phyloP scores from a whole-genome alignment of 2,888 invertebrate species.

The Hyppa rectilinea region DNA sequence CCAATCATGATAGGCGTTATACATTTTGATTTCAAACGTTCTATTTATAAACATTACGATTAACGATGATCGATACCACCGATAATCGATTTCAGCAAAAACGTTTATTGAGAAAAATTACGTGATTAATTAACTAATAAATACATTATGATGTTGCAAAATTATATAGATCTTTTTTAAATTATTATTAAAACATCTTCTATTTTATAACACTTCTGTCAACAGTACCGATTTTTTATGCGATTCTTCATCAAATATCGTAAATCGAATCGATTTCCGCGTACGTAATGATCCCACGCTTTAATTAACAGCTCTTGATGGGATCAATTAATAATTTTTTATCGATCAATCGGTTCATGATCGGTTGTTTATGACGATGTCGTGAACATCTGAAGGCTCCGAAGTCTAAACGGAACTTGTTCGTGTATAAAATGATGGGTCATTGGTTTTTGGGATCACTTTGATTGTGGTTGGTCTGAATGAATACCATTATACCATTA shows the following conservation, averaged over 20 bases:
- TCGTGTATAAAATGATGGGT: slow-evolving; percentile 57
- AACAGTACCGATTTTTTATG: slow-evolving; percentile 60
- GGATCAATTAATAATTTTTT: slow-evolving; percentile 78
- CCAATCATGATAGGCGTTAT: too few relatives aligned
- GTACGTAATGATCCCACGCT: slow-evolving; percentile 63
- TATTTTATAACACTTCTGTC: slow-evolving; percentile 57
- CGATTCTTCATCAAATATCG: slow-evolving; percentile 56
- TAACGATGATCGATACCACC: slow-evolving; percentile 18
- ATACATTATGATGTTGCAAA: slow-evolving; percentile 38
- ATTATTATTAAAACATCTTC: slow-evolving; percentile 24
- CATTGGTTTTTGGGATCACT: slow-evolving; percentile 28
- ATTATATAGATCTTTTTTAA: slow-evolving; percentile 34
- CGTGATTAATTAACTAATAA: slow-evolving; percentile 34
- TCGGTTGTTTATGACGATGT: slow-evolving; percentile 71
- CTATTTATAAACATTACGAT: slow-evolving; percentile 53
- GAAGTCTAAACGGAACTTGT: slow-evolving; percentile 71
- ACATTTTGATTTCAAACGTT: slow-evolving; percentile 8
- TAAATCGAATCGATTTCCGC: slow-evolving; percentile 67
- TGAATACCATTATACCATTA: too few relatives aligned
- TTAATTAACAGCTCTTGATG: slow-evolving; percentile 73
- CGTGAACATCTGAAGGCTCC: slow-evolving; percentile 74
- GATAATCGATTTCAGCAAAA: slow-evolving; percentile 40
- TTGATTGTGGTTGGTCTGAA: not conserved
- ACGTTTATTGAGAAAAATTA: slow-evolving; percentile 41
- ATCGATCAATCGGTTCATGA: slow-evolving; percentile 64